Evolutionary conservation across 2,888 invertebrate genomes (phyloP).

Genomic region (Neoaliturus tenellus): DNA sequence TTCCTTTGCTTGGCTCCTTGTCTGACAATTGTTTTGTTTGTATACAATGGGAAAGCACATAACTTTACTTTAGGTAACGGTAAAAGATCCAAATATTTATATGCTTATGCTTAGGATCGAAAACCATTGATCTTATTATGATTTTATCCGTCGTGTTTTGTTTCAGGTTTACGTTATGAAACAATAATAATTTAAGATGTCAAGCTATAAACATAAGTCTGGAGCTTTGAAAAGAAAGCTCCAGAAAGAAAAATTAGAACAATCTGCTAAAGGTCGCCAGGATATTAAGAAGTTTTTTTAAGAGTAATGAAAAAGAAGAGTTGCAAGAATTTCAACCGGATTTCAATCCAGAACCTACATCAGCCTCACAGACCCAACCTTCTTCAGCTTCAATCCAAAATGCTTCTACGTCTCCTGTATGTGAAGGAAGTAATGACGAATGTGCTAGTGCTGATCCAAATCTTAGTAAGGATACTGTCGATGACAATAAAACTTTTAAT

Average conservation of each 20-base stretch:
- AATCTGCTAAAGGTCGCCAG: slow-evolving; percentile 19
- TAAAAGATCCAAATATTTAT: not conserved
- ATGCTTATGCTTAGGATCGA: not conserved
- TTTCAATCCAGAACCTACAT: not conserved
- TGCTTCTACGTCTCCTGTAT: slow-evolving; percentile 1
- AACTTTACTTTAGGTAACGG: not conserved
- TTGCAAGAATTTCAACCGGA: slow-evolving; percentile 5
- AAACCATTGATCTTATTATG: not conserved
- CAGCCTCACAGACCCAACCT: slow-evolving; percentile 21
- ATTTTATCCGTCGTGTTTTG: not conserved
- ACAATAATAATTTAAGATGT: slow-evolving; percentile 10
- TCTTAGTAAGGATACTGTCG: slow-evolving; percentile 2
- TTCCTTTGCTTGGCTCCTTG: not conserved
- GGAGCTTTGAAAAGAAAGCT: slow-evolving; percentile 41
- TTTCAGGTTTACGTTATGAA: not conserved
- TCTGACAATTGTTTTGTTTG: not conserved
- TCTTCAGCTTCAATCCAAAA: slow-evolving; percentile 27
- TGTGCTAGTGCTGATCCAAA: slow-evolving; percentile 9
- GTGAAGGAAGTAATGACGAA: not conserved
- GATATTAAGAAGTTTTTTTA: slow-evolving; percentile 38
- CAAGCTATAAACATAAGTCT: slow-evolving; percentile 42
- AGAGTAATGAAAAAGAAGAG: slow-evolving; percentile 19
- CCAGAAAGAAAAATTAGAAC: slow-evolving; percentile 28
- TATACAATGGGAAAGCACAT: not conserved
- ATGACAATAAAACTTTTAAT: not conserved